Conservation (phyloP, 2,113 vertebrate species). For the Nibea albiflora region DNA sequence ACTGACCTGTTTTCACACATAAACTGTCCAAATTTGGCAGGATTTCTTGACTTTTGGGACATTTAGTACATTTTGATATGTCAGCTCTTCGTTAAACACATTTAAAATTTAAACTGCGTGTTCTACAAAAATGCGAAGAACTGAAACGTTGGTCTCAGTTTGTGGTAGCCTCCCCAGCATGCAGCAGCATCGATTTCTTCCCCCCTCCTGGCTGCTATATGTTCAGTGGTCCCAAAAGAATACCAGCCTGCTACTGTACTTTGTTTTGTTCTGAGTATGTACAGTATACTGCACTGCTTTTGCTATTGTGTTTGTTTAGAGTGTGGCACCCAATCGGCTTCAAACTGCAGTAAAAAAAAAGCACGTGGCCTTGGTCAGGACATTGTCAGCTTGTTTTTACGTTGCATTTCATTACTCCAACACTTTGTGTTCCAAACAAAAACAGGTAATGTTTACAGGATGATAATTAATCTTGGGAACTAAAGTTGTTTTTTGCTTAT, state of each 20-base stretch:
- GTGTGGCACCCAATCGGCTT: background rate
- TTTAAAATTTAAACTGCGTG: background rate
- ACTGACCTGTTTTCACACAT: background rate
- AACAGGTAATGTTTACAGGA: background rate
- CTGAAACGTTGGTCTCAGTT: background rate
- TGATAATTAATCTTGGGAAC: background rate
- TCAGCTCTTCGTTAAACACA: background rate
- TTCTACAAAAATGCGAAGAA: conserved; percentile 12
- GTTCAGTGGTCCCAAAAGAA: conserved; percentile 13
- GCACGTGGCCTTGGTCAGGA: background rate
- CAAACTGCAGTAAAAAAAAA: conserved; percentile 16
- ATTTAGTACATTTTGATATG: conserved; percentile 15
- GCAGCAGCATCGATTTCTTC: background rate
- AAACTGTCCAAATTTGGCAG: background rate
- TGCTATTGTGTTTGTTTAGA: background rate
- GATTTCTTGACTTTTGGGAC: background rate
- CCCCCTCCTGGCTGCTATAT: background rate
- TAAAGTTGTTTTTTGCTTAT: background rate
- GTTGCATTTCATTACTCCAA: background rate
- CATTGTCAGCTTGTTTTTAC: background rate
- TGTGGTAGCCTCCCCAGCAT: conserved; percentile 3
- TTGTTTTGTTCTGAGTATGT: background rate
- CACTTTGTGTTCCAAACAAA: background rate
- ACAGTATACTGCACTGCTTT: background rate
- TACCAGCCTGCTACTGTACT: background rate